Percentiles rank a stretch among this genome's conserved stretches.
These are phyloP conservation scores for Tuta absoluta DNA, from an alignment of 2,888 invertebrate species.

Conservation along the genomic window DNA sequence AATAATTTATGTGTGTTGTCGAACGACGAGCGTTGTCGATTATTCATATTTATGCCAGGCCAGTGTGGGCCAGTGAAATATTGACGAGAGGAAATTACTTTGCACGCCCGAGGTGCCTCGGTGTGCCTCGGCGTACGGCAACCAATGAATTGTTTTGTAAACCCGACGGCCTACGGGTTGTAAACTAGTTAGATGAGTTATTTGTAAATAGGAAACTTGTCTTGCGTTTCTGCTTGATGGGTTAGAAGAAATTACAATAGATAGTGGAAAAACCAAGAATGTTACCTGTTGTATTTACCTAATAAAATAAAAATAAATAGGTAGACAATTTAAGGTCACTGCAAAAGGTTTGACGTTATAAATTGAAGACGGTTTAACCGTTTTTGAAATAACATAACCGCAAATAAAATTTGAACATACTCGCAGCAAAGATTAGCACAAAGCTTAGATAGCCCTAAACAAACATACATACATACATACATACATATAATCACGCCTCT, in stretches of 20 bases:
- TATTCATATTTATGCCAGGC: slow-evolving; percentile 57
- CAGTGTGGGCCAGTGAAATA: slow-evolving; percentile 39
- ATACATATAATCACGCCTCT: no score
- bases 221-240: neutral
- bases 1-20: slow-evolving; percentile 60
- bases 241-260: neutral
- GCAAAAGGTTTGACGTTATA: no score
- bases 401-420: no score
- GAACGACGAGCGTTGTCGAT: slow-evolving; percentile 55
- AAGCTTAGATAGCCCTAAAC: no score
- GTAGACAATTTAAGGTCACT: no score
- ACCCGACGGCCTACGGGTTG: slow-evolving; percentile 8
- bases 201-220: slow-evolving; percentile 18
- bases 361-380: no score
- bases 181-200: slow-evolving; percentile 15
- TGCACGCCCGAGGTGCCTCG: slow-evolving; percentile 43
- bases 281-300: no score
- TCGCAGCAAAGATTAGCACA: no score
- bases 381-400: no score
- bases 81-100: slow-evolving; percentile 47
- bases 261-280: neutral
- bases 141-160: slow-evolving; percentile 38
- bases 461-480: no score
- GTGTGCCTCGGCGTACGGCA: slow-evolving; percentile 30
- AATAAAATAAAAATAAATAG: no score